Evolutionary conservation across 1,140 invertebrate genomes (phyloP).

Genomic region (Portunus trituberculatus): DNA sequence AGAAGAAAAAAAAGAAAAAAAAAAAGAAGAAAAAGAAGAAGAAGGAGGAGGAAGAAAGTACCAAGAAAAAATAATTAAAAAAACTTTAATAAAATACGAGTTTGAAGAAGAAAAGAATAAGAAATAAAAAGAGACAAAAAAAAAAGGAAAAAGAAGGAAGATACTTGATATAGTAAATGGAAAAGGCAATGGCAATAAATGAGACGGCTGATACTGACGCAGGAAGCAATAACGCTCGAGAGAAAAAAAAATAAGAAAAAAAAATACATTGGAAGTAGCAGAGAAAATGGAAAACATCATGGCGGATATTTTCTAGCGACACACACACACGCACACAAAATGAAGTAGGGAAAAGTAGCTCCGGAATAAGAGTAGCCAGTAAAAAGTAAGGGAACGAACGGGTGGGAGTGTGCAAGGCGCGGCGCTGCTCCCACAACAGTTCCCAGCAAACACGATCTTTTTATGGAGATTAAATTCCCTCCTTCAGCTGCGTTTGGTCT

Average conservation of each 20-base stretch:
- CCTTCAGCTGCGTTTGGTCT: background rate
- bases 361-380: too few relatives aligned
- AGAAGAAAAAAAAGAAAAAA: too few relatives aligned
- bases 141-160: background rate
- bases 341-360: too few relatives aligned
- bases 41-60: background rate
- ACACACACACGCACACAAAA: too few relatives aligned
- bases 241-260: background rate
- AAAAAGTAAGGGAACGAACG: too few relatives aligned
- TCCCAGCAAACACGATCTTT: background rate
- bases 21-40: too few relatives aligned
- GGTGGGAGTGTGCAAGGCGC: too few relatives aligned
- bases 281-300: background rate
- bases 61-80: background rate
- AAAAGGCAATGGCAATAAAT: background rate
- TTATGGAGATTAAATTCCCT: conserved; percentile 5
- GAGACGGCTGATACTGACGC: background rate
- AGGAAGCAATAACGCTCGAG: background rate
- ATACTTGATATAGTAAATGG: too few relatives aligned
- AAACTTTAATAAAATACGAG: background rate
- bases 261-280: background rate
- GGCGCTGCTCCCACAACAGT: background rate
- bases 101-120: background rate
- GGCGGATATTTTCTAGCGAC: too few relatives aligned
- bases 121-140: background rate